Evolutionary conservation across 1,140 invertebrate genomes (phyloP), one percentile per base, ranked within the genome.

Genomic region (Lerema accius): DNA sequence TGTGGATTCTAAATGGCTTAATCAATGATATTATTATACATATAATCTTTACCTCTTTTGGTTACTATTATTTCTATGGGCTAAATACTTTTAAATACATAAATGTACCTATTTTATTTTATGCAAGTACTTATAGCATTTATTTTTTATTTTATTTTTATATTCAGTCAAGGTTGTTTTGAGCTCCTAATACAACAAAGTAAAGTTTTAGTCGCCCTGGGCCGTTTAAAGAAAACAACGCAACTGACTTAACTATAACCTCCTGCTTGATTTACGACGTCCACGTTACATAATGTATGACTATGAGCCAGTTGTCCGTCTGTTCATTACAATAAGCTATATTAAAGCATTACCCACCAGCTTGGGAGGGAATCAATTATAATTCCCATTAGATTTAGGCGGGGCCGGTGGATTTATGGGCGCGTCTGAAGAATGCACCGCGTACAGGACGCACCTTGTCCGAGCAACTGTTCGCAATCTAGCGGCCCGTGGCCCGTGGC

Each of bases 301-400:
- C 39, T 26, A 26, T 13, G 45, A 48, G 23, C 45, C 26, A 23
- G 14, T 43, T 16, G 51, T 55, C 50, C 35, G 35, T 53, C 65
- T 37, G 48, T 56, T 45, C 51, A 64, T 45, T 65, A 63, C 60
- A 23, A 72, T 58, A 65, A 67, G 37, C 55, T 16, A 65, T 55
- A 55, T 55, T 55, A 55, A 55, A 55, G 45, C 19, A 14, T 48
- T 42, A 55, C 17, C 37, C 51, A 56, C 56, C 63, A 70, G 60
- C 28, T 42, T 67, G 80, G 74, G 79, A 73, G 77, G 74, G 74
- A 82, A 86, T 86, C 82, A 86, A 86, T 86, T 86, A 86, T 77
- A 80, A 83, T 83, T 84, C 70, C 77, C 80, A 86, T 86, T 84
- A 84, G 78, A 84, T 65, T 66, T 62, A 67, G 84, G 81, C 80